Percentiles rank a stretch among this genome's conserved stretches.
These are phyloP conservation scores for Halichondria panicea DNA, from an alignment of 37 sponge, comb jelly and placozoan genomes.

Conservation along the genomic window DNA sequence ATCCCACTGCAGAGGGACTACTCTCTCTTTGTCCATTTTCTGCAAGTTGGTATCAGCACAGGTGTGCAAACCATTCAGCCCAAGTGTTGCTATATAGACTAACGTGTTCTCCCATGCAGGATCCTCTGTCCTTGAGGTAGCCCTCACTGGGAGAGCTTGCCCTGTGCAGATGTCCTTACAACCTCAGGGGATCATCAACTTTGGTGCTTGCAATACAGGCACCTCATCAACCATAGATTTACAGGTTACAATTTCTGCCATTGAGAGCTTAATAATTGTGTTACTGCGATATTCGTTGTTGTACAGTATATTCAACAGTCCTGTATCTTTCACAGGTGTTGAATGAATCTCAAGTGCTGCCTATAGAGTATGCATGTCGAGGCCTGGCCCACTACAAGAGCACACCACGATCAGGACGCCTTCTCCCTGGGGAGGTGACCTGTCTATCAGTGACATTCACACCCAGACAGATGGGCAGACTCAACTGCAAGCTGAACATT, in stretches of 20 bases:
- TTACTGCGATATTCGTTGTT: too few species aligned
- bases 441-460: conserved; percentile 22
- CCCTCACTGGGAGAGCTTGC: conserved; percentile 42
- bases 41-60: conserved; percentile 14
- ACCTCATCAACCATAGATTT: background rate
- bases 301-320: too few species aligned
- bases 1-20: conserved; percentile 54
- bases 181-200: conserved; percentile 28
- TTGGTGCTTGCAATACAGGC: conserved; percentile 28
- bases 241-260: background rate
- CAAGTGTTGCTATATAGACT: background rate
- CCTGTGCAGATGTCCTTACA: conserved; percentile 29
- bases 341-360: conserved; percentile 56
- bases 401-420: conserved; percentile 29
- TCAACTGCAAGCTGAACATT: conserved; percentile 36
- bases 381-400: conserved; percentile 58
- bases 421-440: conserved; percentile 16
- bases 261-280: background rate
- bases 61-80: too few species aligned
- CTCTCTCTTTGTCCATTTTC: conserved; percentile 46
- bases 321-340: conserved; percentile 13
- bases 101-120: background rate
- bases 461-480: conserved; percentile 60
- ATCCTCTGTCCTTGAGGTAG: conserved; percentile 26
- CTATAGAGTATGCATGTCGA: conserved; percentile 22